These are phyloP conservation scores for Trissolcus basalis DNA, from an alignment of 1,140 invertebrate species.

Conservation along the genomic window DNA sequence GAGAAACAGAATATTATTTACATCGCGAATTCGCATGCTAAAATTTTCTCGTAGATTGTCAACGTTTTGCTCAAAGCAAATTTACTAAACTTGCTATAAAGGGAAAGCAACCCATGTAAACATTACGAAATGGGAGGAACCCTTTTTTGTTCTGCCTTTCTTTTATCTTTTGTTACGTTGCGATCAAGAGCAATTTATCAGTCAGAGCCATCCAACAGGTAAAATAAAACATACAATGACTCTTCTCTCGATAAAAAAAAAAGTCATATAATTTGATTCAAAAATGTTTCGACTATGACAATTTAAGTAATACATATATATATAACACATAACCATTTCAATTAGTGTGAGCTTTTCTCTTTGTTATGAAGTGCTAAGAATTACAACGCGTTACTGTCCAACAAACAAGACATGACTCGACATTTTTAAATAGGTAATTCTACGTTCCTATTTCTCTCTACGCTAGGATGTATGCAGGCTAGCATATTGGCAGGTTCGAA, in stretches of 20 bases:
- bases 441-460: conserved; percentile 50
- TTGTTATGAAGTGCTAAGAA: conserved; percentile 8
- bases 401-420: conserved; percentile 42
- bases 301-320: too few species aligned
- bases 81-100: conserved; percentile 20
- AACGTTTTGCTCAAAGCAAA: conserved; percentile 29
- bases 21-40: conserved; percentile 61
- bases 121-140: not conserved
- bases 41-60: conserved; percentile 29
- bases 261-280: too few species aligned
- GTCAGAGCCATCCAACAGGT: too few species aligned
- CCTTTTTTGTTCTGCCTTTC: not conserved
- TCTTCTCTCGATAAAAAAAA: too few species aligned
- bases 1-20: conserved; percentile 73
- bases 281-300: too few species aligned
- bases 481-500: conserved; percentile 54
- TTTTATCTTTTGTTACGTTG: too few species aligned
- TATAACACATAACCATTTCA: not conserved
- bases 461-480: conserved; percentile 51
- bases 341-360: conserved; percentile 2
- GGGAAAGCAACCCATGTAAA: not conserved
- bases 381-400: conserved; percentile 16
- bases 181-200: not conserved
- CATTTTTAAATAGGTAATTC: conserved; percentile 36
- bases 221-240: too few species aligned